Conservation (phyloP, 1,140 invertebrate species). For the Drosophila nebulosa region DNA sequence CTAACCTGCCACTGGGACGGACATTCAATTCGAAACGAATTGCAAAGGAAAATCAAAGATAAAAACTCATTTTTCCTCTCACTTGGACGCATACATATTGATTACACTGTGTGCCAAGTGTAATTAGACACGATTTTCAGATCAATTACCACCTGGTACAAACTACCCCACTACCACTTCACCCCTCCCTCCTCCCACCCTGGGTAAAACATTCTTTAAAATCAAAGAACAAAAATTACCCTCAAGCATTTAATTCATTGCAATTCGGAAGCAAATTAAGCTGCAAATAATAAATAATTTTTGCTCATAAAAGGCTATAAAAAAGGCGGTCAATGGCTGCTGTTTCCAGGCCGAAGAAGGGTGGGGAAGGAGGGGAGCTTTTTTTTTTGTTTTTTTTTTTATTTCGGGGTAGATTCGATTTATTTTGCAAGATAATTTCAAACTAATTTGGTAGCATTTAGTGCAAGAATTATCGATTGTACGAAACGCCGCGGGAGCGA, state of each 20-base stretch:
- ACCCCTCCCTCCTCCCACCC: conserved; percentile 5
- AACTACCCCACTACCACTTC: conserved; percentile 33
- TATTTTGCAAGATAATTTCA: conserved; percentile 67
- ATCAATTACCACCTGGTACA: conserved; percentile 71
- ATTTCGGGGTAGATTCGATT: conserved; percentile 29
- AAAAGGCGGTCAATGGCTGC: conserved; percentile 56
- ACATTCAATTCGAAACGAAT: conserved; percentile 37
- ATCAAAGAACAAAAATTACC: conserved; percentile 12
- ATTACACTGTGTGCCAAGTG: conserved; percentile 34
- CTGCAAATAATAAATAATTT: conserved; percentile 77
- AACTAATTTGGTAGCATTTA: conserved; percentile 79
- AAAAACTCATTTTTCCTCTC: not conserved
- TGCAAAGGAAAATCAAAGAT: not conserved
- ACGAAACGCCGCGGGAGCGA: conserved; percentile 27
- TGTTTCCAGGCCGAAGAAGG: not conserved
- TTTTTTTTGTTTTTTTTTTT: too few species aligned
- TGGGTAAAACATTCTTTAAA: conserved; percentile 1
- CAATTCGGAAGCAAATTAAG: conserved; percentile 74
- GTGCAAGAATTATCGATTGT: conserved; percentile 56
- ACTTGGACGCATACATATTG: not conserved
- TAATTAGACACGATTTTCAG: conserved; percentile 74
- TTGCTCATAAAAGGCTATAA: conserved; percentile 71
- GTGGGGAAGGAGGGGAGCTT: not conserved
- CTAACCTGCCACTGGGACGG: not conserved
- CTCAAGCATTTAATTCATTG: conserved; percentile 32